These are phyloP conservation scores for Tragelaphus imberbis DNA, from an alignment of 2,113 vertebrate genomes.

Conservation along the genomic window DNA sequence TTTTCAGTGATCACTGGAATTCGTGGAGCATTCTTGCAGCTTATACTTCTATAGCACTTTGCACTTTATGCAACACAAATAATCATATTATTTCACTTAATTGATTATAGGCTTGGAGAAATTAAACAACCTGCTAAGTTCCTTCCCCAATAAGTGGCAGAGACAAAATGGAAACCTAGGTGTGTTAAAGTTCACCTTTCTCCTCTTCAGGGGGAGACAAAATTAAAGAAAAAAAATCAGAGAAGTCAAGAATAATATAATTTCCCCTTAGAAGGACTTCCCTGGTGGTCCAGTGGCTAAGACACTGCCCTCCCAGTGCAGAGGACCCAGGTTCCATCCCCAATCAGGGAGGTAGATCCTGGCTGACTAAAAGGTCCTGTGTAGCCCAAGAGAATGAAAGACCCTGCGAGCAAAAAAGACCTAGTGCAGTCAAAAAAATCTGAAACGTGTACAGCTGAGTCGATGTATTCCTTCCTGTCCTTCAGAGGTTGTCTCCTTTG, in stretches of 20 bases:
- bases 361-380: neutral
- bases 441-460: neutral
- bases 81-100: neutral
- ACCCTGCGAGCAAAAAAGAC: neutral
- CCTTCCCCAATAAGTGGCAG: neutral
- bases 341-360: neutral
- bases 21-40: neutral
- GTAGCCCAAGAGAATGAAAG: neutral
- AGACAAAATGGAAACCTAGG: neutral
- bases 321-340: neutral
- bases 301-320: neutral
- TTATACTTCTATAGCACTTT: neutral
- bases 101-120: constrained; percentile 1
- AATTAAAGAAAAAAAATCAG: neutral
- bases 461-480: neutral
- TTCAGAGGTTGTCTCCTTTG: neutral
- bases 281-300: neutral
- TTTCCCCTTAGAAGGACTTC: neutral
- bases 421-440: neutral
- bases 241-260: neutral
- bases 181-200: neutral
- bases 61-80: neutral
- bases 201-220: neutral
- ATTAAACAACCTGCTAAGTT: neutral
- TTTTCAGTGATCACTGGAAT: neutral